Base-by-base conservation (phyloP, 1,140 invertebrate species). In the Drosophila busckii region DNA sequence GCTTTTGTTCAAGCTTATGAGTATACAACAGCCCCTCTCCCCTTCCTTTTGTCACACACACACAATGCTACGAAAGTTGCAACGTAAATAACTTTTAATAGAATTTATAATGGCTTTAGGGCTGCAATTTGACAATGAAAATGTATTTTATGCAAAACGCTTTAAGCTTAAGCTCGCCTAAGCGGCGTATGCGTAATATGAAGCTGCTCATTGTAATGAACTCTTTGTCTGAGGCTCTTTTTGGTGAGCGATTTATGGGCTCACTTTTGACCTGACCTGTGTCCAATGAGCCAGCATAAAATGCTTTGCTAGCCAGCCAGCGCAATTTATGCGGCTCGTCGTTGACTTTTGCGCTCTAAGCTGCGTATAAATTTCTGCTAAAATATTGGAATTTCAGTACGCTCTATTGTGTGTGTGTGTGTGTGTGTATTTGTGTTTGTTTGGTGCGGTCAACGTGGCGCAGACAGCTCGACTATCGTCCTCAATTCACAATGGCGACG, bases 1-100 rank as follows among this genome's bases (percentile, higher is more conserved):
- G 49, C 54, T 65, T 65, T 56, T 75, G 52, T 69, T 61, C 65
- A 49, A 70, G 58, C 45, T 67, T 49, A 40, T 54, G 34, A 32
- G 54, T 25, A 46, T 16, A 49, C 64, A 28, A 8, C 32, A 53
- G 38, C 52, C 42, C 26, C 58, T 56, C 32, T 44, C 32, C 52
- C 42, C 26, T 50, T 56, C 56, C 53, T 45, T 50, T 65, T 69
- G 66, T 60, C 63, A 65, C 75, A 82, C 63, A 65, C 75, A 82
- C 62, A 70, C 76, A 82, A 82, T 82, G 70, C 76, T 66, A 69
- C 65, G 31, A 73, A 65, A 69, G 64, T 82, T 80, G 69, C 64
- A 25, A n/a, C 53, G 75, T 82, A 82, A 82, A 80, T 80, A 80
- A 80, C 69, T 80, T 80, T 80, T 80, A 80, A 80, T 82, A 82